A percentile compares a stretch with the other conserved stretches of the same genome.
Evolutionary conservation across 2,113 vertebrate genomes (phyloP).

Genomic region (Brachirus orientalis): DNA sequence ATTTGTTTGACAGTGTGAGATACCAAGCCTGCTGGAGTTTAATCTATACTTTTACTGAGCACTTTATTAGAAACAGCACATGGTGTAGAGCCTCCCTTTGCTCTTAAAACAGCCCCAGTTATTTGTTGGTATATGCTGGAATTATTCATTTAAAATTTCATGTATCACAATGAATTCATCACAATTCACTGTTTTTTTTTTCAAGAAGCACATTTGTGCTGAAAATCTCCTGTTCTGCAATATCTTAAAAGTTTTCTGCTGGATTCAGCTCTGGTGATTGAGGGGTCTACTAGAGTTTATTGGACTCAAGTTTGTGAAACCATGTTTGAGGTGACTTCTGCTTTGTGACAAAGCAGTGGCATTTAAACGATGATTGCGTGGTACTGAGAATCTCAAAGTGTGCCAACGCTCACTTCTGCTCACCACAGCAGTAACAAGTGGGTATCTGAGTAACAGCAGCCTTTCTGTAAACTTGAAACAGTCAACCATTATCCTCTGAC

Average conservation of each 20-base stretch:
- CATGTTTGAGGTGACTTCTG: background rate
- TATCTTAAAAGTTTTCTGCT: background rate
- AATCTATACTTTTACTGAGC: background rate
- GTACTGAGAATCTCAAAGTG: no score
- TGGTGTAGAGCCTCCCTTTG: background rate
- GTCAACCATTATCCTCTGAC: background rate
- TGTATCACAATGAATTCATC: no score
- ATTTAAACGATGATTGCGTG: background rate
- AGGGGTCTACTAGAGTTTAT: background rate
- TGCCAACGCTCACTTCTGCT: background rate
- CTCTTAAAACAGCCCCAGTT: no score
- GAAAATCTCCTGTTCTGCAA: background rate
- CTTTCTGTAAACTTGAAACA: background rate
- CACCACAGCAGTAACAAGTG: background rate
- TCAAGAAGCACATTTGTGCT: background rate
- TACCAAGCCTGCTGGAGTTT: constrained; percentile 15
- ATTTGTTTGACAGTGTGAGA: constrained; percentile 38
- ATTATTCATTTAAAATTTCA: no score
- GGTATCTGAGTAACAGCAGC: background rate
- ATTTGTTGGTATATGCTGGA: background rate
- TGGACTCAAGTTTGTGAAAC: background rate
- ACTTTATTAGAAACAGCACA: background rate
- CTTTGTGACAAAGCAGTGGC: background rate
- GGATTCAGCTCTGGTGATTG: background rate
- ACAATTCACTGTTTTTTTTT: no score